phyloP scores from a whole-genome alignment of 1,140 invertebrate genomes.

The Andricus grossulariae region DNA sequence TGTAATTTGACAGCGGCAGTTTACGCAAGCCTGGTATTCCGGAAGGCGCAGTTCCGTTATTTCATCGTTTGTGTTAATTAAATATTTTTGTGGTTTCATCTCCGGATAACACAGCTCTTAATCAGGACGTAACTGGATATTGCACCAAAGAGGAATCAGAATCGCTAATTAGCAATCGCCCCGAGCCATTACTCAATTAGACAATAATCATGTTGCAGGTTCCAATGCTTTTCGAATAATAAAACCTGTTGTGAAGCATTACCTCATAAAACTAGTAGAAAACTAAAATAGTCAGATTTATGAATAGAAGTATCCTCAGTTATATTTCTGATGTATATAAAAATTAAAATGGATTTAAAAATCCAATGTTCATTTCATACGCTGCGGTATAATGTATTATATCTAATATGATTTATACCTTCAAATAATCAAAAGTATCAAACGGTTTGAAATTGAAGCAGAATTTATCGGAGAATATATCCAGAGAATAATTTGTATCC shows the following conservation, averaged over 20 bases:
- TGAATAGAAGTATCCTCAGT: no score
- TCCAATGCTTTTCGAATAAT: constrained; percentile 33
- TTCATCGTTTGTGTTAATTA: constrained; percentile 12
- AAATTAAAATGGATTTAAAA: no score
- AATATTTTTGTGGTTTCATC: constrained; percentile 5
- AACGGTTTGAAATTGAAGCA: not conserved
- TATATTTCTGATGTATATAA: no score
- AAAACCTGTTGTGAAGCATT: no score
- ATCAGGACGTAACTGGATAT: not conserved
- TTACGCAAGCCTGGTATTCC: not conserved
- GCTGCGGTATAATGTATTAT: no score
- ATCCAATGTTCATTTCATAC: no score
- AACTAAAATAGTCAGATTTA: no score
- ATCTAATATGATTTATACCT: no score
- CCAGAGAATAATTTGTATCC: not conserved
- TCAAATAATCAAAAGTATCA: no score
- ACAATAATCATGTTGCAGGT: not conserved
- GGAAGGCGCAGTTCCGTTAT: not conserved
- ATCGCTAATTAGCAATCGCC: not conserved
- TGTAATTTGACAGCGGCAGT: not conserved
- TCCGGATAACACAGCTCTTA: not conserved
- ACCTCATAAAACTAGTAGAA: no score
- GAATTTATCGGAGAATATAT: not conserved
- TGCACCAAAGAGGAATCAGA: not conserved
- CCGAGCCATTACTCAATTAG: not conserved